Evolutionary conservation across 2,888 invertebrate species (phyloP).

Genomic region (Odontomyia ornata): DNA sequence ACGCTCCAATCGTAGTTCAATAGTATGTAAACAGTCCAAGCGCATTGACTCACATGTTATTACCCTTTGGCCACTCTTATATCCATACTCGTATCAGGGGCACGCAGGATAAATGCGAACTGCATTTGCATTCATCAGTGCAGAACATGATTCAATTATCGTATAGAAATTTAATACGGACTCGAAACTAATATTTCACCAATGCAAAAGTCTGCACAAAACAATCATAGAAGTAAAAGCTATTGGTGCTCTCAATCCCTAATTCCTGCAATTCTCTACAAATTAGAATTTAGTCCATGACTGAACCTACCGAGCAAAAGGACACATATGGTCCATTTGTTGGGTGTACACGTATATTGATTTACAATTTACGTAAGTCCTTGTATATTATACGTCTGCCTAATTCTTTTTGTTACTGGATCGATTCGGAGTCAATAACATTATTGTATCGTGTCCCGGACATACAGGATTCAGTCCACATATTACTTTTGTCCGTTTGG

Average conservation of each 20-base stretch:
- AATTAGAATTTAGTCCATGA: no score
- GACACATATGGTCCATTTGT: not conserved
- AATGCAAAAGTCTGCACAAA: not conserved
- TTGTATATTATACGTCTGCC: not conserved
- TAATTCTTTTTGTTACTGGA: not conserved
- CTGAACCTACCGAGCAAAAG: not conserved
- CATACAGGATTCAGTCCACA: not conserved
- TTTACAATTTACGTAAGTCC: not conserved
- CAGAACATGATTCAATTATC: constrained; percentile 23
- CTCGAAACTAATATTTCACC: not conserved
- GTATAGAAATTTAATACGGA: constrained; percentile 17
- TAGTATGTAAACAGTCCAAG: no score
- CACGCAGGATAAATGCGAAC: no score
- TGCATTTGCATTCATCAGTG: not conserved
- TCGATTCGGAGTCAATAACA: not conserved
- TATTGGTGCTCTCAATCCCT: no score
- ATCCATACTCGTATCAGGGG: no score
- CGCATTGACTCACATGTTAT: no score
- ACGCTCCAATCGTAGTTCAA: no score
- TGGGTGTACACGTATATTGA: not conserved
- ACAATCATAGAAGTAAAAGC: no score
- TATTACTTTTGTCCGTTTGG: not conserved
- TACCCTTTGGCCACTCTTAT: no score
- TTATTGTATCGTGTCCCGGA: not conserved
- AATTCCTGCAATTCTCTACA: no score